Percentiles rank a stretch among this genome's conserved stretches.
Conservation (phyloP, 2,113 vertebrate genomes). For the Noturus placidus region DNA sequence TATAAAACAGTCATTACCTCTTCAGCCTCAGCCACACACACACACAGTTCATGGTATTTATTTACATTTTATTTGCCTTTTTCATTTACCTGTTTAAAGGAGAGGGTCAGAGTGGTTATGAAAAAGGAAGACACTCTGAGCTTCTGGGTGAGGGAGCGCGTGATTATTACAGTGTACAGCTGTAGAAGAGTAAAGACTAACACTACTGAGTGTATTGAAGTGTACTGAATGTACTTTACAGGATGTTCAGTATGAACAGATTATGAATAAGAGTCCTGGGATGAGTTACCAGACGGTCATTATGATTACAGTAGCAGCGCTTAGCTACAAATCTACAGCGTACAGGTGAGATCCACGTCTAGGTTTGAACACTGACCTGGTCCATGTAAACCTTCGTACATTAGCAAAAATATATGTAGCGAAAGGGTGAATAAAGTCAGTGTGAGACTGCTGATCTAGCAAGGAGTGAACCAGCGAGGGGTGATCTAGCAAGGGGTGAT, state of each 20-base stretch:
- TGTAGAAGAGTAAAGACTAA: neutral
- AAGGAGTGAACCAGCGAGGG: too few species aligned
- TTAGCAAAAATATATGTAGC: too few species aligned
- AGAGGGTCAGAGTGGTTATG: too few species aligned
- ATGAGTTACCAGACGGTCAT: neutral
- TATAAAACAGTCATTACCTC: neutral
- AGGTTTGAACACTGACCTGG: too few species aligned
- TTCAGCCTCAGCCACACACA: too few species aligned
- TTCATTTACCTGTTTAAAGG: too few species aligned
- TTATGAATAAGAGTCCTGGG: neutral
- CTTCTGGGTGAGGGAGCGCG: neutral
- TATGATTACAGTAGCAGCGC: neutral
- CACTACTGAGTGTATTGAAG: neutral
- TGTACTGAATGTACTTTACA: neutral
- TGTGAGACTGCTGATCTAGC: too few species aligned
- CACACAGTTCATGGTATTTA: too few species aligned
- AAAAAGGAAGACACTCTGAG: neutral
- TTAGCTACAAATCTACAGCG: neutral
- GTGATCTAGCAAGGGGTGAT: too few species aligned
- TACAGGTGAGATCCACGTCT: neutral
- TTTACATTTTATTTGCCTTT: too few species aligned
- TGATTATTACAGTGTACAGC: neutral
- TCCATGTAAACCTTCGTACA: too few species aligned
- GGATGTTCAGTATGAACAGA: neutral
- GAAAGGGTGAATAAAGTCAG: too few species aligned